Evolutionary conservation across 2,113 vertebrate genomes (phyloP).

Genomic region (Hassar affinis): DNA sequence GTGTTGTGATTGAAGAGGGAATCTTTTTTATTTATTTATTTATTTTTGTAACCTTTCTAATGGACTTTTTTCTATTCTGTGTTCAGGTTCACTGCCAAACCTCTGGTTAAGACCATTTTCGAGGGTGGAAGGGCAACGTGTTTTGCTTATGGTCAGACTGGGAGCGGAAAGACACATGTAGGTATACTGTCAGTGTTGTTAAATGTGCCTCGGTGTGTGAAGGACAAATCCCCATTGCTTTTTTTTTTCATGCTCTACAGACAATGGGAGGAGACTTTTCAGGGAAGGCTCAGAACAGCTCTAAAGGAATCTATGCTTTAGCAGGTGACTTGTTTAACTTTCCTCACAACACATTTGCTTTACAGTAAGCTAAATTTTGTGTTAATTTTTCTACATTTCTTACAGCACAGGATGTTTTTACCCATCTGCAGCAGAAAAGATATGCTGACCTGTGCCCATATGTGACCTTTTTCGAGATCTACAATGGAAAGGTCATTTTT

Average conservation of each 20-base stretch:
- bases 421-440: slow-evolving; percentile 77
- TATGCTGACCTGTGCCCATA: slow-evolving; percentile 78
- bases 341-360: not conserved
- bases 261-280: slow-evolving; percentile 95
- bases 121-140: slow-evolving; percentile 92
- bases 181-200: slow-evolving; percentile 59
- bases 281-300: slow-evolving; percentile 81
- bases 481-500: slow-evolving; percentile 98
- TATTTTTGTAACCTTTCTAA: not conserved
- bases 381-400: slow-evolving; percentile 22
- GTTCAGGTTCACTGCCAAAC: slow-evolving; percentile 87
- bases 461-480: slow-evolving; percentile 97
- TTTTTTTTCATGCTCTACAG: slow-evolving; percentile 60
- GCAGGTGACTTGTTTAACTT: slow-evolving; percentile 76
- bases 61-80: not conserved
- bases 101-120: slow-evolving; percentile 89
- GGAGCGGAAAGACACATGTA: slow-evolving; percentile 97
- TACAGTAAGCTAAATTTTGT: not conserved
- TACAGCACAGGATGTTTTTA: slow-evolving; percentile 89
- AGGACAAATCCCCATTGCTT: not conserved
- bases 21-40: too few species aligned
- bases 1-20: too few species aligned
- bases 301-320: slow-evolving; percentile 91
- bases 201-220: not conserved
- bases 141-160: slow-evolving; percentile 96